phyloP scores from a whole-genome alignment of 2,113 vertebrate genomes.

The Pseudorasbora parva region DNA sequence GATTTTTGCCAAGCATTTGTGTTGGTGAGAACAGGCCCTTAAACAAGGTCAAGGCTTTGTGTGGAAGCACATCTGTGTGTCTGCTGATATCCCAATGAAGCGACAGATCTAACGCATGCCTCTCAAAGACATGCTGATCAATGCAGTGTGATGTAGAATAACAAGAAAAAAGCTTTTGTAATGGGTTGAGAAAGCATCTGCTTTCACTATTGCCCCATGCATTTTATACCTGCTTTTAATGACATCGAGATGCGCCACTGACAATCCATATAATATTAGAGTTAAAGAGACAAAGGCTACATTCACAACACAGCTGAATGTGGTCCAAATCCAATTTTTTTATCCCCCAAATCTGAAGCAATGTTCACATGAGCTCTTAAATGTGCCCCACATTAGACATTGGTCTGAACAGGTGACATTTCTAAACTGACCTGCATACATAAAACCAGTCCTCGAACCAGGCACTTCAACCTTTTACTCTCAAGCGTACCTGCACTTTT shows the following conservation, averaged over 20 bases:
- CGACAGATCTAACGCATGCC: background rate
- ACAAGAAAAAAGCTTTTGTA: background rate
- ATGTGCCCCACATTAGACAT: background rate
- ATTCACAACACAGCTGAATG: too few species aligned
- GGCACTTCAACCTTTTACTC: too few species aligned
- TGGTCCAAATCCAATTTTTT: too few species aligned
- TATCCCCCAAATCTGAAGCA: background rate
- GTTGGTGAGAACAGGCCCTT: background rate
- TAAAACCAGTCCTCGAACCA: too few species aligned
- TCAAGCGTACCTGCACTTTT: too few species aligned
- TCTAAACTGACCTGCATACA: background rate
- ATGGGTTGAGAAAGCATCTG: background rate
- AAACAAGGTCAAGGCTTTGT: background rate
- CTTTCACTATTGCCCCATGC: background rate
- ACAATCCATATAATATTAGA: too few species aligned
- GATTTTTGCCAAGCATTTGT: too few species aligned
- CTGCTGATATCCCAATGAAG: background rate
- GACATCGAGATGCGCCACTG: too few species aligned
- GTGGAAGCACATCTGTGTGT: background rate
- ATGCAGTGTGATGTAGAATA: background rate
- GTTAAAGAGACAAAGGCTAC: too few species aligned
- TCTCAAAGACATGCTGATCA: background rate
- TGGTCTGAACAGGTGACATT: background rate
- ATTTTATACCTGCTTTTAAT: constrained; percentile 16
- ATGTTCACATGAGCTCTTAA: background rate